These are phyloP conservation scores for Equus quagga DNA, from an alignment of 2,113 vertebrate species.

Conservation along the genomic window DNA sequence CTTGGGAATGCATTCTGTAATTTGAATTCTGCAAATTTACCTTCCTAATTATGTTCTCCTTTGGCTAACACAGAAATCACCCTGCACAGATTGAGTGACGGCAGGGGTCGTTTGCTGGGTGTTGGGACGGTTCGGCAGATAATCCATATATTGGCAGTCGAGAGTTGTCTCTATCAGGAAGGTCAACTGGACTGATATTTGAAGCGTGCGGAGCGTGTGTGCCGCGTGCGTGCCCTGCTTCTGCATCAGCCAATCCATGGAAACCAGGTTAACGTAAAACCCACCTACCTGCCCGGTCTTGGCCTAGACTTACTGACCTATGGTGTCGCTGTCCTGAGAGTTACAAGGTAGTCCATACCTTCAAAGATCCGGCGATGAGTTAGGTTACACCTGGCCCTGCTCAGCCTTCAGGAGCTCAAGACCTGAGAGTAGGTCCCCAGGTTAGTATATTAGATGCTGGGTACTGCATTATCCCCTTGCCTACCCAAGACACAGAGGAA, in stretches of 20 bases:
- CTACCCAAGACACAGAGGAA: background rate
- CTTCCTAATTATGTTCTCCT: constrained; percentile 70
- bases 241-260: background rate
- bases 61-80: constrained; percentile 67
- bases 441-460: background rate
- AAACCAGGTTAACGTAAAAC: background rate
- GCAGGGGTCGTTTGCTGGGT: background rate
- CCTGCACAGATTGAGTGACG: constrained; percentile 33
- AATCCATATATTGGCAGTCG: constrained; percentile 28
- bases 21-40: constrained; percentile 77
- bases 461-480: background rate
- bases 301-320: background rate
- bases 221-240: background rate
- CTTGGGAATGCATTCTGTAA: constrained; percentile 46
- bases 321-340: background rate
- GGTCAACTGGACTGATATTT: background rate
- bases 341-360: background rate
- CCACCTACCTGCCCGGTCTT: background rate
- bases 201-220: background rate
- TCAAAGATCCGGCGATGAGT: background rate
- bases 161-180: constrained; percentile 35
- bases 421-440: background rate
- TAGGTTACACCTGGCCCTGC: background rate
- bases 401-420: background rate
- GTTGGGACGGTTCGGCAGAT: background rate